Conservation (phyloP, 2,888 invertebrate species). For the Hecatera dysodea region DNA sequence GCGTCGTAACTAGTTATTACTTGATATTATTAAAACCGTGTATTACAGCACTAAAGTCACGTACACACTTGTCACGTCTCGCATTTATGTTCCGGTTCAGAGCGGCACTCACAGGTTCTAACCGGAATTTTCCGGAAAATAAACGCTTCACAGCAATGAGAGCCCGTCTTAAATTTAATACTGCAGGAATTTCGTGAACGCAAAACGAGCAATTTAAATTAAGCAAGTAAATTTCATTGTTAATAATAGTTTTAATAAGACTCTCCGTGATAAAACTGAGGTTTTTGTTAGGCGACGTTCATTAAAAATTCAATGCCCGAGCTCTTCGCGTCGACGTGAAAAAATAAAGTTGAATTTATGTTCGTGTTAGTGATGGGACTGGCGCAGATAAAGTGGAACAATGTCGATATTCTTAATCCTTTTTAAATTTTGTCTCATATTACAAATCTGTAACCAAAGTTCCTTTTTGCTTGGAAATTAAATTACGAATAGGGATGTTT, state of each 20-base stretch:
- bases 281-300: conserved; percentile 32
- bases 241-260: conserved; percentile 67
- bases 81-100: conserved; percentile 62
- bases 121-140: conserved; percentile 71
- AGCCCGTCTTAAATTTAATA: conserved; percentile 68
- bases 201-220: conserved; percentile 66
- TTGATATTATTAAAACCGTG: conserved; percentile 53
- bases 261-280: conserved; percentile 37
- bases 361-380: conserved; percentile 25
- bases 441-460: too few species aligned
- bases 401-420: background rate
- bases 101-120: conserved; percentile 59
- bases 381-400: conserved; percentile 7
- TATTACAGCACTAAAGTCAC: conserved; percentile 65
- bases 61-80: conserved; percentile 72
- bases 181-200: conserved; percentile 63
- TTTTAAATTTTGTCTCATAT: too few species aligned
- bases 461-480: too few species aligned
- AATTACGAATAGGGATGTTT: too few species aligned
- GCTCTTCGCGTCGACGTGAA: conserved; percentile 2
- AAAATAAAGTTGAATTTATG: conserved; percentile 46
- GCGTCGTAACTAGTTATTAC: conserved; percentile 53
- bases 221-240: conserved; percentile 62
- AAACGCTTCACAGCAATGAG: conserved; percentile 69
- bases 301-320: conserved; percentile 33